A percentile compares a stretch with the other conserved stretches of the same genome.
Conservation (phyloP, 2,797 vertebrate genomes). For the Acanthurus tractus region DNA sequence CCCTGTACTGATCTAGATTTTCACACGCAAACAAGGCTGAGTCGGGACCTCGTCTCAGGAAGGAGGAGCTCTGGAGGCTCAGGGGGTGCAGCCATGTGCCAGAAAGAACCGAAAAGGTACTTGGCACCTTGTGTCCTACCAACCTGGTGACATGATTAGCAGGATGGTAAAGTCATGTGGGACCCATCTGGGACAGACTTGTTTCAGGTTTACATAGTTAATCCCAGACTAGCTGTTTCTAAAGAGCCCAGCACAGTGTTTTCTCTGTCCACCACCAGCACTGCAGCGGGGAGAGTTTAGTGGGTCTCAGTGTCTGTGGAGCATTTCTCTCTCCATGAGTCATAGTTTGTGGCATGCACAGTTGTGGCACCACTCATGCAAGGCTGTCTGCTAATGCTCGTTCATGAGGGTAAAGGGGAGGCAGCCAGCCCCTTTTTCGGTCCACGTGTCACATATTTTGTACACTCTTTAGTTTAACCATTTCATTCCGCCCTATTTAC, state of each 20-base stretch:
- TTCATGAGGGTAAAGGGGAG: slow-evolving; percentile 32
- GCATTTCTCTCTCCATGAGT: slow-evolving; percentile 63
- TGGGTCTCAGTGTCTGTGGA: slow-evolving; percentile 72
- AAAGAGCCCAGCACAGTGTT: background rate
- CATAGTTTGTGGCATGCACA: slow-evolving; percentile 66
- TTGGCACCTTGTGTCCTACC: slow-evolving; percentile 54
- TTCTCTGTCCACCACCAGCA: slow-evolving; percentile 12
- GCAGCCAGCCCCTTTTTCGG: background rate
- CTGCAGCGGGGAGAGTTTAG: slow-evolving; percentile 44
- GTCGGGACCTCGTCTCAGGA: slow-evolving; percentile 31
- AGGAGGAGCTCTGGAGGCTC: slow-evolving; percentile 25
- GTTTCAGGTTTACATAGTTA: slow-evolving; percentile 43
- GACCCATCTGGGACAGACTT: slow-evolving; percentile 52
- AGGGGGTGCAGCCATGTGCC: slow-evolving; percentile 45
- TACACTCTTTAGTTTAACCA: background rate
- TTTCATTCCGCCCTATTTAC: slow-evolving; percentile 1
- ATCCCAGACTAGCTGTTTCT: slow-evolving; percentile 39
- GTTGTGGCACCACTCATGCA: slow-evolving; percentile 51
- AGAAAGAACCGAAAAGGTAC: slow-evolving; percentile 56
- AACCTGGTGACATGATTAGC: slow-evolving; percentile 63
- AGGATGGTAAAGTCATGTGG: slow-evolving; percentile 42
- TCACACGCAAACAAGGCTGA: slow-evolving; percentile 38
- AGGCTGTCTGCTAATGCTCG: slow-evolving; percentile 39
- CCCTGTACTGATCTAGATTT: slow-evolving; percentile 59
- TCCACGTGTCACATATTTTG: slow-evolving; percentile 31